Conservation (phyloP, 2,888 invertebrate genomes). For the Synanthedon formicaeformis region DNA sequence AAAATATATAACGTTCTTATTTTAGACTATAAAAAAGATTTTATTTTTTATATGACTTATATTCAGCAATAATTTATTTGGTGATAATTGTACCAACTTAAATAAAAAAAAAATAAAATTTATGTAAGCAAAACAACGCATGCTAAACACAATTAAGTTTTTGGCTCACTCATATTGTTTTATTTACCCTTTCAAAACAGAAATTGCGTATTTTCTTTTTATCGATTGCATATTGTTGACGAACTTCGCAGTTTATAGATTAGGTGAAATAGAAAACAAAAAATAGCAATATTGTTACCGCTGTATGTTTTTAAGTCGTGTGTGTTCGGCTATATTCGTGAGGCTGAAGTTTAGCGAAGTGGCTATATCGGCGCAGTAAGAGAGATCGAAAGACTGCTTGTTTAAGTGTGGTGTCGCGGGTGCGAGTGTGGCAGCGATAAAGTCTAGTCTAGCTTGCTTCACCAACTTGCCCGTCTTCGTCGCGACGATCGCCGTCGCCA, state of each 20-base stretch:
- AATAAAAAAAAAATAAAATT: too few species aligned
- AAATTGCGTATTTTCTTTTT: too few species aligned
- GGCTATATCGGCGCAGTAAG: slow-evolving; percentile 36
- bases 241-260: slow-evolving; percentile 7
- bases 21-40: too few species aligned
- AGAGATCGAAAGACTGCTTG: slow-evolving; percentile 45
- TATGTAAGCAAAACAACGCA: too few species aligned
- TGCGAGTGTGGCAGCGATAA: slow-evolving; percentile 54
- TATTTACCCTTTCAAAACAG: slow-evolving; percentile 2
- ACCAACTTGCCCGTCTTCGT: slow-evolving; percentile 17
- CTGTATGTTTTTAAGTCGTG: slow-evolving; percentile 27
- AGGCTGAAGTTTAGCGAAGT: slow-evolving; percentile 24
- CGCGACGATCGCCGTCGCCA: slow-evolving; percentile 22
- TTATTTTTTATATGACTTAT: too few species aligned
- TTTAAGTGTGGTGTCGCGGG: slow-evolving; percentile 37
- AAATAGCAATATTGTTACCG: slow-evolving; percentile 6
- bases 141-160: too few species aligned
- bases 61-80: too few species aligned
- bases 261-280: slow-evolving; percentile 32
- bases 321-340: slow-evolving; percentile 41
- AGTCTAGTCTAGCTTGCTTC: slow-evolving; percentile 11
- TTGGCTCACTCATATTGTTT: too few species aligned
- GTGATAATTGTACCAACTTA: too few species aligned
- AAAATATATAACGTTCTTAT: too few species aligned
- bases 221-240: too few species aligned